Conservation (phyloP, 2,113 vertebrate species). For the Pseudois nayaur region DNA sequence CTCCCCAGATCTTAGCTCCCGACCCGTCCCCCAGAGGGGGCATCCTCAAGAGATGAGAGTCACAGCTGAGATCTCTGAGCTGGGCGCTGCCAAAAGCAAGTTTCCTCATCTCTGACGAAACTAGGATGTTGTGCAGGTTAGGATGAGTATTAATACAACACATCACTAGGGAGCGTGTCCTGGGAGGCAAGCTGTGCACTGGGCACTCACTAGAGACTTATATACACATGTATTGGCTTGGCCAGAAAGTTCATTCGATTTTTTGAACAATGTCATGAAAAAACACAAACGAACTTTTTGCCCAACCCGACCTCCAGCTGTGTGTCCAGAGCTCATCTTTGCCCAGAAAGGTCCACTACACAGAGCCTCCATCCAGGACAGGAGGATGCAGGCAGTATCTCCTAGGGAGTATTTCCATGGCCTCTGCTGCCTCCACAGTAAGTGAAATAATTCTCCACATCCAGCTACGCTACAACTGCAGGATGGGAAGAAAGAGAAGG, state of each 20-base stretch:
- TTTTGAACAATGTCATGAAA: background rate
- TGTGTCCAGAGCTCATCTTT: background rate
- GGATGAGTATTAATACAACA: background rate
- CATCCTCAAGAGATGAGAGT: background rate
- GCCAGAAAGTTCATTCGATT: background rate
- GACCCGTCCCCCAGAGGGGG: no score
- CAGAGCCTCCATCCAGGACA: background rate
- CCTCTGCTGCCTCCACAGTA: background rate
- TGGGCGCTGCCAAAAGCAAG: background rate
- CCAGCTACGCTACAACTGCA: background rate
- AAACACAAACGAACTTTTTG: background rate
- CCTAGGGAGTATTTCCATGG: background rate
- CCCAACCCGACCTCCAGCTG: background rate
- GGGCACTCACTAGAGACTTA: no score
- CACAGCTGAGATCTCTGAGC: background rate
- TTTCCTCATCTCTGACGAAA: background rate
- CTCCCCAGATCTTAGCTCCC: fast-evolving
- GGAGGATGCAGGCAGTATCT: fast-evolving
- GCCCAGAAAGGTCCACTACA: no score
- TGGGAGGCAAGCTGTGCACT: background rate
- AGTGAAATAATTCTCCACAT: background rate
- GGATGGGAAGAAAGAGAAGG: background rate
- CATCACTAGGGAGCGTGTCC: no score
- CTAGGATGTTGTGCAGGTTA: background rate
- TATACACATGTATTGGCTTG: background rate